Base-by-base conservation (phyloP, 1,140 invertebrate species). In the Aradophagus sp. region DNA sequence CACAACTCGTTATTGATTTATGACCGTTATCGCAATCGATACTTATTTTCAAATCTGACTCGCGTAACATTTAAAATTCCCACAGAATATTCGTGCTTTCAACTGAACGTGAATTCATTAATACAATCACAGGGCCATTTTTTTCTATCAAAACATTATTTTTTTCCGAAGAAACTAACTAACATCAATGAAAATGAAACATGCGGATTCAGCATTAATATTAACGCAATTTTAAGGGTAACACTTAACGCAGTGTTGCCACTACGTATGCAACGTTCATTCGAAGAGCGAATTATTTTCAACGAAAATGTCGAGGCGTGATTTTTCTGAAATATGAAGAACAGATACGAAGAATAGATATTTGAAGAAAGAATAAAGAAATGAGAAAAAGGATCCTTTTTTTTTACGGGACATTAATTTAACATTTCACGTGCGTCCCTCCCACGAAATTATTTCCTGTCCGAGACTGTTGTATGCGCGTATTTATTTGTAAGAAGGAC, bases 401-500 rank as follows among this genome's bases (percentile, higher is more conserved):
- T 63, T 63, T 63, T 63, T 63, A 48, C 59, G 23, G 15, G 11
- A 45, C 53, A 67, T 52, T 67, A 70, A 70, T 63, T 63, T 58
- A 44, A 62, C 41, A 47, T 72, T 66, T 35, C 34, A 48, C 39
- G 42, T 42, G 17, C 31, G 45, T 72, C 53, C 61, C 59, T 72
- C 61, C 61, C 44, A 72, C 55, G 34, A 27, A 10, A 34, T 44
- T 53, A 59, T 59, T 66, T 65, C 44, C 61, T 59, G 56, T 62
- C 58, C 50, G 47, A 45, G 50, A 16, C 19, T 39, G 42, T 67
- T 58, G 41, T 63, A 44, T 38, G 52, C 19, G 62, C 58, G 56
- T 76, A 76, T 76, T 73, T 65, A 73, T 63, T 68, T 73, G 66
- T 72, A 74, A 74, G 72, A 70, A 74, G 66, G 65, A 75, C 69